Base-by-base conservation (phyloP, 2,797 vertebrate genomes). In the Leucoraja ocellata region DNA sequence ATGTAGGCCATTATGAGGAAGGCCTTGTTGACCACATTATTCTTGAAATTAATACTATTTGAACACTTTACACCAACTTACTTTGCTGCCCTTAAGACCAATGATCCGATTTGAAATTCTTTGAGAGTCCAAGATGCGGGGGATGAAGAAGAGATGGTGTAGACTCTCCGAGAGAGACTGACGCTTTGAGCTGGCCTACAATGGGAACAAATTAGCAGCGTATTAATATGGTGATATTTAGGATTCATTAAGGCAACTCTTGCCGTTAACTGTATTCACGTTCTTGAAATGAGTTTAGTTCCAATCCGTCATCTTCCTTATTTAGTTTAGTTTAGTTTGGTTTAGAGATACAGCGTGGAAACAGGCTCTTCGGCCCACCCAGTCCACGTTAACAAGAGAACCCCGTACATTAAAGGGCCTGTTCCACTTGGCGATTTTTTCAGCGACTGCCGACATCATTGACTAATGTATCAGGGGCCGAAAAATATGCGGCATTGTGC, bases 71-170 rank as follows among this genome's bases (percentile, higher is more conserved):
- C 16, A 46, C 23, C 93, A 94, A 95, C 94, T 95, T 94, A 94
- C 94, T 93, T 46, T 86, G 71, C 92, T 93, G 74, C 93, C 94
- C 93, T 93, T 94, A 80, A 93, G 93, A 73, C 94, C 93, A 14
- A 81, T 76, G 65, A 93, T 73, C 92, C 92, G 94, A 21, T 93
- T 61, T 80, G 93, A 14, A 63, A 93, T 77, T 93, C 93, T 94
- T 39, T 94, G 92, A 76, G 93, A 65, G 28, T 94, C 94, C 93
- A 93, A 93, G 61, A 93, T 94, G 61, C 92, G 90, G 80, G 94
- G 93, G 6, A 94, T 94, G 83, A 96, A 95, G 94, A 96, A 96
- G 21, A 95, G 91, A 13, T 95, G 93, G 61, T 96, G 95, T 32
- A 95, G 93, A 32, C 94, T 94, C 32, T 94, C 94, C 21, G 94